Conservation (phyloP, 2,113 vertebrate genomes). For the Rhodinocichla rosea region DNA sequence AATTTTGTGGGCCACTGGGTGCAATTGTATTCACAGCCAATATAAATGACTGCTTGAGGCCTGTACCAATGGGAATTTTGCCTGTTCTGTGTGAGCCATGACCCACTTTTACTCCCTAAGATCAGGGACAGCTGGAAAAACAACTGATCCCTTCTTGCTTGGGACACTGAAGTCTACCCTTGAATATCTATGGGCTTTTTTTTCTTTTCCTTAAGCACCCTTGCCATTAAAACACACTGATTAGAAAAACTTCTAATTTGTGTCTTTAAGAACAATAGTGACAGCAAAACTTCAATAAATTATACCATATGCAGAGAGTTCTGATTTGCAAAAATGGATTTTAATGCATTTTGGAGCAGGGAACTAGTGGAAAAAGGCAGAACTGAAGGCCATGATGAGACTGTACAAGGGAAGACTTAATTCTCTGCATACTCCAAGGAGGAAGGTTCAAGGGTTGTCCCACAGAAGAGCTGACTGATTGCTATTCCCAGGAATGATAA, state of each 20-base stretch:
- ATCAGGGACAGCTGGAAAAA: constrained; percentile 43
- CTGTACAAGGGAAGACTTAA: not conserved
- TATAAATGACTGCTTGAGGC: not conserved
- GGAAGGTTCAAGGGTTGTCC: not conserved
- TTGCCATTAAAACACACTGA: not conserved
- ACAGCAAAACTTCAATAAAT: not conserved
- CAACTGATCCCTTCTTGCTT: not conserved
- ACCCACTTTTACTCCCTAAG: constrained; percentile 24
- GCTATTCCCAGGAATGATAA: not conserved
- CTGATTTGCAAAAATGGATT: not conserved
- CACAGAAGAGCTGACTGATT: not conserved
- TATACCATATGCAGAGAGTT: not conserved
- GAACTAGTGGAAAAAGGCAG: not conserved
- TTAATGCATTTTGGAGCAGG: not conserved
- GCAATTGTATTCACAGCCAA: not conserved
- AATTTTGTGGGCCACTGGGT: constrained; percentile 19
- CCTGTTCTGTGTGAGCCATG: not conserved
- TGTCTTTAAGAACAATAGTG: not conserved
- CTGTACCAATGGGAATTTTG: constrained; percentile 22
- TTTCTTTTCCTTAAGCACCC: not conserved
- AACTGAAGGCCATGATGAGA: not conserved
- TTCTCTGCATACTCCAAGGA: not conserved
- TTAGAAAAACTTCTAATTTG: not conserved
- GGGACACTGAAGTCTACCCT: not conserved
- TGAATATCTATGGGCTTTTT: not conserved